Percentiles rank a stretch among this genome's conserved stretches.
Evolutionary conservation across 2,113 vertebrate genomes (phyloP).

Genomic region (Leucoraja erinaceus): DNA sequence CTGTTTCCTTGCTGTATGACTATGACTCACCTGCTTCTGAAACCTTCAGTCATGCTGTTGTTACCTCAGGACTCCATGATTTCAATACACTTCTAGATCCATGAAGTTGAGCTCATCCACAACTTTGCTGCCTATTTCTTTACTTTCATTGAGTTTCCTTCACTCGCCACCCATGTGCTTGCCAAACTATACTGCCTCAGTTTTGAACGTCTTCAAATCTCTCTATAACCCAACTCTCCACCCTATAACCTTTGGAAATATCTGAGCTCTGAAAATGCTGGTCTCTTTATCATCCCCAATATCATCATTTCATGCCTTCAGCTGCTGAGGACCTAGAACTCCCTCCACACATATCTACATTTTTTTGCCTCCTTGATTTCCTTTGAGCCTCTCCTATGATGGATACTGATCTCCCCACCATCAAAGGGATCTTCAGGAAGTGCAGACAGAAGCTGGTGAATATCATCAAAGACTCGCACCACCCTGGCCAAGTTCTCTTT

Average conservation of each 20-base stretch:
- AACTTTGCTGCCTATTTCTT: neutral
- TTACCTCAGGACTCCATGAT: neutral
- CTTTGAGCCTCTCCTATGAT: too few relatives aligned
- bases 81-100: neutral
- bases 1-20: too few relatives aligned
- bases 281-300: neutral
- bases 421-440: too few relatives aligned
- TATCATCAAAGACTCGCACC: too few relatives aligned
- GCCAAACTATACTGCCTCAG: too few relatives aligned
- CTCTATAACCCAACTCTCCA: neutral
- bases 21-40: neutral
- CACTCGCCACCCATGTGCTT: too few relatives aligned
- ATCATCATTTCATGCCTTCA: neutral
- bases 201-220: neutral
- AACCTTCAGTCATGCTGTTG: neutral
- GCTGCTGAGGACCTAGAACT: neutral
- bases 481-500: too few relatives aligned
- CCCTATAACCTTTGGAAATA: neutral
- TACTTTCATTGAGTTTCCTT: too few relatives aligned
- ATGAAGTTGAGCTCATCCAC: neutral
- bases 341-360: neutral
- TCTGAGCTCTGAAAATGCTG: neutral
- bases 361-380: neutral
- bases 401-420: too few relatives aligned
- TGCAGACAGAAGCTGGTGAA: too few relatives aligned